Evolutionary conservation across 2,888 invertebrate genomes (phyloP), one percentile per base, ranked within the genome.

Genomic region (Lasioglossum oenotherae): DNA sequence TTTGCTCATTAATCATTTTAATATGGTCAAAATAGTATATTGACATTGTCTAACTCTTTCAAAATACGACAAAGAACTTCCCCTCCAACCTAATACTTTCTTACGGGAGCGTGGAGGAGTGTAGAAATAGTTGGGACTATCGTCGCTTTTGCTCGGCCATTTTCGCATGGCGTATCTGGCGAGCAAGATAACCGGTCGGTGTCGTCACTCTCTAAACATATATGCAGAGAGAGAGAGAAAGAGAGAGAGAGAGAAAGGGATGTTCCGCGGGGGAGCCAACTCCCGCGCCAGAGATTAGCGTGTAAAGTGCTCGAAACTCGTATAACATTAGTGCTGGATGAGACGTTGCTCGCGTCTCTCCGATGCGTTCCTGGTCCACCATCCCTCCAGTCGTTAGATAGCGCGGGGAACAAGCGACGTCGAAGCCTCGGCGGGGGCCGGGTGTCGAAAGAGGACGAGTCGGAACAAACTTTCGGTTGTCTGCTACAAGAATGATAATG

Each of bases 401-500:
- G 74, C 44, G 73, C 57, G 12, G 46, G 67, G 60, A 77, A 64
- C 77, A 53, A 76, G 57, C 75, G 81, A 57, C 80, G 77, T 53
- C 75, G 82, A 78, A 72, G 35, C 67, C 10, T 23, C 38, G 0
- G 57, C 44, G 78, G 49, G 6, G 19, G 35, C 41, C 60, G 79
- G 79, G 80, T 60, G 74, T 76, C 57, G 76, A 81, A 85, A 87
- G 76, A 81, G 76, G 81, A 81, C 38, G 75, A 71, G 71, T 90
- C 90, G 91, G 88, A 93, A 92, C 93, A 93, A 94, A 93, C 92
- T 94, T 93, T 91, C 87, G 89, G 90, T 90, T 92, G 92, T 92
- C 92, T 93, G 93, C 93, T 91, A 91, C 94, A 92, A 93, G 94
- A 94, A 94, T 94, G 94, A 94, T 94, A 94, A 94, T 94, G 92